Conservation (phyloP, 2,888 invertebrate genomes). For the Drosophila anomalata region DNA sequence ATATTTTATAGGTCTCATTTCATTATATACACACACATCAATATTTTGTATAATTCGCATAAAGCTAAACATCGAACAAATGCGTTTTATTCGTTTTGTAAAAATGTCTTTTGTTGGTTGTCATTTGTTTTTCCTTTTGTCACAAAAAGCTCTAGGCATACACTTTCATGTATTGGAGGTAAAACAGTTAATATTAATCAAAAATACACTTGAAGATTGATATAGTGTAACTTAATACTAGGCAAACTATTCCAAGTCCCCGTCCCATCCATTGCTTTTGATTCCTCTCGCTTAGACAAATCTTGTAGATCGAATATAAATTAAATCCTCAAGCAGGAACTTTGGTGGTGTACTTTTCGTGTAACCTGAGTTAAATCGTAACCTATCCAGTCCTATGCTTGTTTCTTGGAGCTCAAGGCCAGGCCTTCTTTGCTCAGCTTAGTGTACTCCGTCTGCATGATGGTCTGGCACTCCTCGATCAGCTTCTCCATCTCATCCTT, state of each 20-base stretch:
- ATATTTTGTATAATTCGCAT: conserved; percentile 17
- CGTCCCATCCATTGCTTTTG: conserved; percentile 38
- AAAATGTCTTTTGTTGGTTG: conserved; percentile 24
- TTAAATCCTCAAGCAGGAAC: conserved; percentile 28
- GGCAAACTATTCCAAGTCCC: conserved; percentile 36
- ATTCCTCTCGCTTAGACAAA: conserved; percentile 33
- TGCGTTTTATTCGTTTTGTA: conserved; percentile 22
- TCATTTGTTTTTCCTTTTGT: conserved; percentile 25
- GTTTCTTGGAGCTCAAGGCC: conserved; percentile 60
- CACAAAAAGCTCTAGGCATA: conserved; percentile 27
- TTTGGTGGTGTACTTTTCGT: conserved; percentile 10
- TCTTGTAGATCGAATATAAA: conserved; percentile 36
- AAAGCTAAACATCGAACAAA: conserved; percentile 23
- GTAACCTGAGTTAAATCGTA: conserved; percentile 53
- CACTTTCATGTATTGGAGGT: conserved; percentile 23
- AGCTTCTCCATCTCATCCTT: conserved; percentile 87
- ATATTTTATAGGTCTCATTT: conserved; percentile 29
- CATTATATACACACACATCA: conserved; percentile 31
- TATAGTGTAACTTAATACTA: conserved; percentile 48
- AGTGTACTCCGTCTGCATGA: conserved; percentile 88
- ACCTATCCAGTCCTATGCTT: conserved; percentile 44
- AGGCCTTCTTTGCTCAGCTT: conserved; percentile 84
- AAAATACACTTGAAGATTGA: conserved; percentile 41
- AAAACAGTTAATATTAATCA: conserved; percentile 49
- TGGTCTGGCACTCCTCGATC: conserved; percentile 87